phyloP scores from a whole-genome alignment of 2,888 invertebrate species.

The Cenopis cana region DNA sequence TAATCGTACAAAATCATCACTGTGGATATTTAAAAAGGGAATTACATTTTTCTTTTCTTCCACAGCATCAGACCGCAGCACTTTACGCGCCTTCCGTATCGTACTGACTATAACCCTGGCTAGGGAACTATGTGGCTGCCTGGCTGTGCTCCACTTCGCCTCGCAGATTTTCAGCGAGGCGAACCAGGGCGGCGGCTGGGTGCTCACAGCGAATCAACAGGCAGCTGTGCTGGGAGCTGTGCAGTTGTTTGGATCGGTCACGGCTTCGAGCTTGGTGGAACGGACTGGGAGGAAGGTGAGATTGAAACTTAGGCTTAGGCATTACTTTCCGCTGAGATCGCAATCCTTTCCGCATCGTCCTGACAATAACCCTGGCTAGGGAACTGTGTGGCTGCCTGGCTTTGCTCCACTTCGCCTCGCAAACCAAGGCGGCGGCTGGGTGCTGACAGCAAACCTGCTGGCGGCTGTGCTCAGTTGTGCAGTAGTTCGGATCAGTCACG shows the following conservation, averaged over 20 bases:
- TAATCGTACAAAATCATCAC: too few relatives aligned
- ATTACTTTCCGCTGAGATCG: too few relatives aligned
- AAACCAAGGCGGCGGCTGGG: too few relatives aligned
- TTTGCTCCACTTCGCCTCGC: too few relatives aligned
- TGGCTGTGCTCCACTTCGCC: slow-evolving; percentile 78
- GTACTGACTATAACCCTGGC: slow-evolving; percentile 77
- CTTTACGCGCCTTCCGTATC: slow-evolving; percentile 83
- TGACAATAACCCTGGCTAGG: too few relatives aligned
- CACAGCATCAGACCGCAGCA: slow-evolving; percentile 70
- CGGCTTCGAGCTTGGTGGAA: slow-evolving; percentile 75
- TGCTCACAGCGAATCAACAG: slow-evolving; percentile 74
- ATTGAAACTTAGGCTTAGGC: neutral
- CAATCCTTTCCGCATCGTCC: too few relatives aligned
- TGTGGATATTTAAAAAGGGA: too few relatives aligned
- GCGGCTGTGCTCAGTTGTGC: too few relatives aligned
- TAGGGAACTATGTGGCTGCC: slow-evolving; percentile 76
- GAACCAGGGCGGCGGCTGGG: slow-evolving; percentile 58
- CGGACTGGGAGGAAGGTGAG: slow-evolving; percentile 75
- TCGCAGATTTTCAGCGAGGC: slow-evolving; percentile 78
- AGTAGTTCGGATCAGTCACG: too few relatives aligned
- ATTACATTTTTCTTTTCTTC: slow-evolving; percentile 13
- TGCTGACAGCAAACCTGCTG: too few relatives aligned
- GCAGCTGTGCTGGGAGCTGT: slow-evolving; percentile 72
- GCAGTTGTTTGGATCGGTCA: slow-evolving; percentile 73
- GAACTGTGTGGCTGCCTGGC: too few relatives aligned